Evolutionary conservation across 2,797 vertebrate genomes (phyloP).

Genomic region (Cephalopachus bancanus): DNA sequence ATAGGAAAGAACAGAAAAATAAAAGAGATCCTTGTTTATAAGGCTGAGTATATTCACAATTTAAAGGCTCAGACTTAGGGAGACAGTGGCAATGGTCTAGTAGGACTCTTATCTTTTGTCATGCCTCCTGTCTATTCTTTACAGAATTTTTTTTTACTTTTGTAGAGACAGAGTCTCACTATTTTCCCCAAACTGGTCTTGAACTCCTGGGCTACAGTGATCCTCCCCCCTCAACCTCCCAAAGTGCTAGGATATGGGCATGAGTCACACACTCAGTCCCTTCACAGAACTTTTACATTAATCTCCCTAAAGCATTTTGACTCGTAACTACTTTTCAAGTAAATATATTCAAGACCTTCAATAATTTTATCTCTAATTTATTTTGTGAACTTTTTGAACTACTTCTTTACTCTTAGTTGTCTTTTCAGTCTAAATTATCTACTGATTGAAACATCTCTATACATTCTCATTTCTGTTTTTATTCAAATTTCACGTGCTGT

Average conservation of each 20-base stretch:
- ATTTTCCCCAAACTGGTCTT: too few relatives aligned
- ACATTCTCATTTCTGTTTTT: neutral
- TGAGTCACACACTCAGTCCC: too few relatives aligned
- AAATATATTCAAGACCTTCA: neutral
- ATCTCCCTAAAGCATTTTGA: neutral
- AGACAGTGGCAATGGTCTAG: accelerated
- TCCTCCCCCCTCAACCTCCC: too few relatives aligned
- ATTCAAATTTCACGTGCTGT: neutral
- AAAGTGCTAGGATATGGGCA: too few relatives aligned
- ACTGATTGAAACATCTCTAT: neutral
- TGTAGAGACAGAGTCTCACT: too few relatives aligned
- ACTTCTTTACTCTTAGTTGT: neutral
- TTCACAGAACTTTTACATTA: neutral
- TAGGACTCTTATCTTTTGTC: neutral
- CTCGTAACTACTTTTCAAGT: neutral
- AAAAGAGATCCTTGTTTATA: neutral
- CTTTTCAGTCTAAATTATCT: neutral
- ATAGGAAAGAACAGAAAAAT: neutral
- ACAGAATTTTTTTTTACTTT: too few relatives aligned
- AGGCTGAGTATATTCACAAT: neutral
- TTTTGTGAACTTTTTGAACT: neutral
- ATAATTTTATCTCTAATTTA: neutral
- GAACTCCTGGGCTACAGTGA: too few relatives aligned
- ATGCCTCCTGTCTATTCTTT: accelerated
- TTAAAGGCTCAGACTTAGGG: neutral